Evolutionary conservation across 2,113 vertebrate species (phyloP), one percentile per base, ranked within the genome.

Genomic region (Romanogobio albipinnatus): DNA sequence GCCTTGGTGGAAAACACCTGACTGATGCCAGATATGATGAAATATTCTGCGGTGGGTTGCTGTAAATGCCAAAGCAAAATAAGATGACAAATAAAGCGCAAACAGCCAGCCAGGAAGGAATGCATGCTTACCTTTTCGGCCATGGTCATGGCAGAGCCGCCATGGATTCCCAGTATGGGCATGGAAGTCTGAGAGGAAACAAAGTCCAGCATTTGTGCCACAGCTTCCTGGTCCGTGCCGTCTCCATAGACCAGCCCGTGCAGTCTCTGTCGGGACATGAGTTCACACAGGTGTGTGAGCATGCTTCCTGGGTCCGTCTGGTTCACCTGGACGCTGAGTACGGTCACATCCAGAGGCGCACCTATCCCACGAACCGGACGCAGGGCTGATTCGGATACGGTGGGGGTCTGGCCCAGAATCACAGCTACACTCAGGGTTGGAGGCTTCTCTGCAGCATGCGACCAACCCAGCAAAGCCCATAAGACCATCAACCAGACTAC

Each of bases 201-300:
- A 96, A 99, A 99, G 97, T 99, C 98, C 93, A 99, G 95, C 94
- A 99, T 99, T 94, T 99, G 98, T 85, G 98, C 96, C 78, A 99
- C 96, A 56, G 98, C 96, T 91, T 99, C 98, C 91, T 99, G 98
- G 92, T 98, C 97, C 0, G 97, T 98, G 90, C 97, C 97, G 26
- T 99, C 98, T 86, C 97, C 97, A 89, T 98, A 99, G 90, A 99
- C 95, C 51, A 99, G 94, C 84, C 98, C 98, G 19, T 99, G 97
- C 91, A 99, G 97, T 91, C 96, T 97, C 74, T 96, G 96, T 86
- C 97, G 96, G 6, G 96, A 96, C 95, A 99, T 96, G 85, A 99
- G 94, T 92, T 99, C 97, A 2, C 98, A 99, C 91, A 99, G 94
- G 87, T 98, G 94, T 4, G 94, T 96, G 88, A 97, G 96, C 90